phyloP scores from a whole-genome alignment of 2,113 vertebrate species.

The Montifringilla adamsi region DNA sequence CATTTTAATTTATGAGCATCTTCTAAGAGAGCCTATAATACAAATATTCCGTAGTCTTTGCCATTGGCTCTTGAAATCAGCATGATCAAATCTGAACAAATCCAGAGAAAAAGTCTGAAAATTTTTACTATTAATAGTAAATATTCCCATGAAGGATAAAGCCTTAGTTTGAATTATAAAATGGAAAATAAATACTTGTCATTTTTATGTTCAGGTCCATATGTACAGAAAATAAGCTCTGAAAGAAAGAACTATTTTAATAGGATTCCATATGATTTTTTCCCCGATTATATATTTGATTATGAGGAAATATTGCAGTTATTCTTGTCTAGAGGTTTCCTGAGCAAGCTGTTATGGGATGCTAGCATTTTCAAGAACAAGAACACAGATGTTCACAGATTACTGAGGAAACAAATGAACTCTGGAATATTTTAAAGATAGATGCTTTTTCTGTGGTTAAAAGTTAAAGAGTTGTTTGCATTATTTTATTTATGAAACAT shows the following conservation, averaged over 20 bases:
- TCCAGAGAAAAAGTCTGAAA: not conserved
- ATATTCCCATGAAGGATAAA: not conserved
- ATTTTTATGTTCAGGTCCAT: not conserved
- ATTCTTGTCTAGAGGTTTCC: not conserved
- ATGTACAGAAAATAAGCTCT: not conserved
- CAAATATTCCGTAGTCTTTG: not conserved
- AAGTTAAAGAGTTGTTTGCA: not conserved
- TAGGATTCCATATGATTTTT: not conserved
- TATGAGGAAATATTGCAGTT: not conserved
- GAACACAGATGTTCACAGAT: not conserved
- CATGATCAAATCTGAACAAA: not conserved
- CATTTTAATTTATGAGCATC: not conserved
- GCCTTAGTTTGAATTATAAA: not conserved
- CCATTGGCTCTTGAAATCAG: not conserved
- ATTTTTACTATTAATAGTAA: not conserved
- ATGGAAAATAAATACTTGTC: not conserved
- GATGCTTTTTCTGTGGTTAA: not conserved
- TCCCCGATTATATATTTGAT: not conserved
- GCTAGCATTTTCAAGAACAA: not conserved
- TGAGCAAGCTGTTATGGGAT: not conserved
- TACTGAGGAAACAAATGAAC: not conserved
- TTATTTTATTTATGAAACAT: not conserved
- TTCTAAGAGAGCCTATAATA: not conserved
- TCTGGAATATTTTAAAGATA: not conserved
- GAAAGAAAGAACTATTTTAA: not conserved